Conservation (phyloP, 2,888 invertebrate genomes). For the Caenorhabditis doughertyi region DNA sequence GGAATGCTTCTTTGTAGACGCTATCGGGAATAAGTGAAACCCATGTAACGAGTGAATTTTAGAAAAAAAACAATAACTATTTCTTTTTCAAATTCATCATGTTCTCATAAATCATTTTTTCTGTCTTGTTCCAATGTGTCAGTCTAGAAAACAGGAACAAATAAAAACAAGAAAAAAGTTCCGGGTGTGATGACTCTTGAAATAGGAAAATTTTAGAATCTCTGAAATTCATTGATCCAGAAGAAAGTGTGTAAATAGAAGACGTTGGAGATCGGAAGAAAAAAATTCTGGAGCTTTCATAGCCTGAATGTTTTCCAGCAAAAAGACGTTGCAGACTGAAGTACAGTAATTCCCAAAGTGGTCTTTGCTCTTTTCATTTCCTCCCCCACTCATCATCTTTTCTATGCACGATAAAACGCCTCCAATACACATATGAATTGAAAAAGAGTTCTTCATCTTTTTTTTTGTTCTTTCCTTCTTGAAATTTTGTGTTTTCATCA, state of each 20-base stretch:
- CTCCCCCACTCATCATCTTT: conserved; percentile 17
- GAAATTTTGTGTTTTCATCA: conserved; percentile 20
- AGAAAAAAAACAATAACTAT: conserved; percentile 5
- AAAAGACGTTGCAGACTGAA: neutral
- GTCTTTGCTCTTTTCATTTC: conserved; percentile 23
- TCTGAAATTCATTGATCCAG: conserved; percentile 6
- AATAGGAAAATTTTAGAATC: neutral
- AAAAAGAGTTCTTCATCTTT: too few species aligned
- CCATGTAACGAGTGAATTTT: neutral
- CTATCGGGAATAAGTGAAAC: neutral
- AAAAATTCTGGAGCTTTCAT: conserved; percentile 13
- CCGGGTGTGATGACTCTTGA: conserved; percentile 1
- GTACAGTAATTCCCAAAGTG: neutral
- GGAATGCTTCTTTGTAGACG: neutral
- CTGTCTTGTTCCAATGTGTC: neutral
- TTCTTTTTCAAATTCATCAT: neutral
- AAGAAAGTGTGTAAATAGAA: neutral
- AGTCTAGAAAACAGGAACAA: neutral
- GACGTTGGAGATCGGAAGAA: neutral
- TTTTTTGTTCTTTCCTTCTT: neutral
- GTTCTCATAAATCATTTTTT: conserved; percentile 3
- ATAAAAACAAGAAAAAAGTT: neutral
- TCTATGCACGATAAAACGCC: conserved; percentile 40
- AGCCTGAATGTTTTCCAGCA: neutral
- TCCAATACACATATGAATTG: conserved; percentile 16